A percentile compares a stretch with the other conserved stretches of the same genome.
phyloP scores from a whole-genome alignment of 2,888 invertebrate species.

The Physocephala rufipes region DNA sequence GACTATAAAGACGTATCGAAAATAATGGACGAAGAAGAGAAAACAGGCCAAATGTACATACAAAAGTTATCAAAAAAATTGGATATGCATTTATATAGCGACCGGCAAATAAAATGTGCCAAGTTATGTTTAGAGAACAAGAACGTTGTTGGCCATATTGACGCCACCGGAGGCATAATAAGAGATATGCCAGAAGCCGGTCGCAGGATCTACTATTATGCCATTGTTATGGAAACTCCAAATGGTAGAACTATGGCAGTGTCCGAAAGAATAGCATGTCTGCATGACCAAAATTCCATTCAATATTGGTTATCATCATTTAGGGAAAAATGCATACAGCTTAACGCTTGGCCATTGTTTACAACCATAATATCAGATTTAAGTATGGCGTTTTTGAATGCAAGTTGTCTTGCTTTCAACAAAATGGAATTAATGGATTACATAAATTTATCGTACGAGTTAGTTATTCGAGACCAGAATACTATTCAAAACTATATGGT shows the following conservation, averaged over 20 bases:
- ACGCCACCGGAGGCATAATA: too few relatives aligned
- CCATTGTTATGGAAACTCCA: constrained; percentile 10
- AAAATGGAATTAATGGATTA: too few relatives aligned
- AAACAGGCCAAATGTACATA: too few relatives aligned
- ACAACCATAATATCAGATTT: not conserved
- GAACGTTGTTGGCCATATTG: not conserved
- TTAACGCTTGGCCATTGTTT: constrained; percentile 12
- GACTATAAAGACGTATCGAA: constrained; percentile 4
- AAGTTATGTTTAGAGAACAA: not conserved
- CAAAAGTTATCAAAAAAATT: too few relatives aligned
- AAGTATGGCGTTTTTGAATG: too few relatives aligned
- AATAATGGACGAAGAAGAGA: too few relatives aligned
- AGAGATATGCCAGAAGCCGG: too few relatives aligned
- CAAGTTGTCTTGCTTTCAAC: too few relatives aligned
- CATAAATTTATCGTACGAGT: too few relatives aligned
- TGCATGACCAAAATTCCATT: constrained; percentile 11
- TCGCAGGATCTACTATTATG: not conserved
- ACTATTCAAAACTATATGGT: too few relatives aligned
- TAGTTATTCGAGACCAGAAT: too few relatives aligned
- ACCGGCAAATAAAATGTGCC: constrained; percentile 6
- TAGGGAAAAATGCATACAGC: constrained; percentile 1
- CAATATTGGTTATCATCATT: not conserved
- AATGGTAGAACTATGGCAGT: not conserved
- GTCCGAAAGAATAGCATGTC: not conserved
- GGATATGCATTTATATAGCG: not conserved